Percentiles rank a stretch among this genome's conserved stretches.
Evolutionary conservation across 2,888 invertebrate genomes (phyloP).

Genomic region (Actias luna): DNA sequence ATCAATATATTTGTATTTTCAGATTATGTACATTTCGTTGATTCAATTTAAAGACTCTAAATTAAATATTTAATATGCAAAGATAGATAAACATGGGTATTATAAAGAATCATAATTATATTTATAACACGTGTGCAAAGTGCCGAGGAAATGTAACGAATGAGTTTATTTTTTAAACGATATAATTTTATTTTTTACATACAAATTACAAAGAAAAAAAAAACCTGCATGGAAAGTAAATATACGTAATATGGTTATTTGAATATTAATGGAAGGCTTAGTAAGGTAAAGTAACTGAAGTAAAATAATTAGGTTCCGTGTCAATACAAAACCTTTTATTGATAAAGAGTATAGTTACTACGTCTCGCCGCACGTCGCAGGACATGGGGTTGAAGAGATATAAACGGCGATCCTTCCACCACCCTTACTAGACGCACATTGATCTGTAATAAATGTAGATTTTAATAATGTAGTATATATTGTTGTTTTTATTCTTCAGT

Average conservation of each 20-base stretch:
- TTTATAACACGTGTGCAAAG: not conserved
- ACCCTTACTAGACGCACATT: slow-evolving; percentile 88
- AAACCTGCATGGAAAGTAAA: not conserved
- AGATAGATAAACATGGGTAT: not conserved
- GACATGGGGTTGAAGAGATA: slow-evolving; percentile 60
- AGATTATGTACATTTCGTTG: not conserved
- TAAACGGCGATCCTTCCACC: slow-evolving; percentile 64
- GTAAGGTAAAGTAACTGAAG: not conserved
- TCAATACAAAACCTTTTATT: slow-evolving; percentile 18
- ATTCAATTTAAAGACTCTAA: not conserved
- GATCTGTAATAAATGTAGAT: slow-evolving; percentile 52
- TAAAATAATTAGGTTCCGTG: not conserved
- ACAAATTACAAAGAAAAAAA: not conserved
- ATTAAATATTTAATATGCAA: not conserved
- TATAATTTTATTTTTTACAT: not conserved
- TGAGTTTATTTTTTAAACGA: not conserved
- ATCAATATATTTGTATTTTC: not conserved
- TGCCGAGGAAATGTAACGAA: not conserved
- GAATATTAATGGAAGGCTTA: no score
- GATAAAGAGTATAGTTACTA: slow-evolving; percentile 50
- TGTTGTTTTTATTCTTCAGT: no score
- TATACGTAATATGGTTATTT: not conserved
- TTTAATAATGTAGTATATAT: not conserved
- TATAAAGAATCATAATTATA: not conserved
- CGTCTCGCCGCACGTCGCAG: slow-evolving; percentile 59